Evolutionary conservation across 2,113 vertebrate genomes (phyloP).

Genomic region (Dermatemys mawii): DNA sequence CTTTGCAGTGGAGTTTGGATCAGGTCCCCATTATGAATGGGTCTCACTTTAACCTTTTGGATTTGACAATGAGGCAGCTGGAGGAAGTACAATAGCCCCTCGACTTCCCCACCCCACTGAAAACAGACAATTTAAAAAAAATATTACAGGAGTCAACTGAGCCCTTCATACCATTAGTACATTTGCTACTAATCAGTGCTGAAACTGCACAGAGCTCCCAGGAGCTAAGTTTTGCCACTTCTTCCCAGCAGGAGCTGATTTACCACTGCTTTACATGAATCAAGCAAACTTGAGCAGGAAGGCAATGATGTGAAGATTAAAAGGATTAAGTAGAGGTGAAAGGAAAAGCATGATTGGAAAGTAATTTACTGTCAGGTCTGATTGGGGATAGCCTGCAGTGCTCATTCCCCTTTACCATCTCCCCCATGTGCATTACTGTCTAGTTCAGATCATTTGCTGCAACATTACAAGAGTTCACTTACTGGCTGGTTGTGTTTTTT

Average conservation of each 20-base stretch:
- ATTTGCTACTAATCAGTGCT: neutral
- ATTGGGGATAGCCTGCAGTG: neutral
- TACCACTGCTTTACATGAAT: neutral
- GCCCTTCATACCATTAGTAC: neutral
- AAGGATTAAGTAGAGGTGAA: conserved; percentile 9
- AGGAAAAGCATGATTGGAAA: neutral
- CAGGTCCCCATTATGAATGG: neutral
- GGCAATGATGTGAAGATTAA: neutral
- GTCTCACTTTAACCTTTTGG: neutral
- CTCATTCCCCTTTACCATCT: neutral
- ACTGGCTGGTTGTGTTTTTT: too few relatives aligned
- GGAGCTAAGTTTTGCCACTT: neutral
- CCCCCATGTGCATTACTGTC: neutral
- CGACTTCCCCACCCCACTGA: neutral
- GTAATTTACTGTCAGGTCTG: neutral
- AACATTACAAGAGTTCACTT: neutral
- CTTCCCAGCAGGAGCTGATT: neutral
- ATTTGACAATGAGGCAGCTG: neutral
- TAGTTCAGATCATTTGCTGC: neutral
- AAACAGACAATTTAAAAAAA: neutral
- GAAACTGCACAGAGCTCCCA: neutral
- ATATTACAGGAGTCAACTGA: neutral
- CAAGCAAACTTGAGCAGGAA: neutral
- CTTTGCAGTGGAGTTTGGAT: neutral
- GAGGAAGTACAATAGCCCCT: neutral